These are phyloP conservation scores for Cottus gobio DNA, from an alignment of 2,113 vertebrate species.

Conservation along the genomic window DNA sequence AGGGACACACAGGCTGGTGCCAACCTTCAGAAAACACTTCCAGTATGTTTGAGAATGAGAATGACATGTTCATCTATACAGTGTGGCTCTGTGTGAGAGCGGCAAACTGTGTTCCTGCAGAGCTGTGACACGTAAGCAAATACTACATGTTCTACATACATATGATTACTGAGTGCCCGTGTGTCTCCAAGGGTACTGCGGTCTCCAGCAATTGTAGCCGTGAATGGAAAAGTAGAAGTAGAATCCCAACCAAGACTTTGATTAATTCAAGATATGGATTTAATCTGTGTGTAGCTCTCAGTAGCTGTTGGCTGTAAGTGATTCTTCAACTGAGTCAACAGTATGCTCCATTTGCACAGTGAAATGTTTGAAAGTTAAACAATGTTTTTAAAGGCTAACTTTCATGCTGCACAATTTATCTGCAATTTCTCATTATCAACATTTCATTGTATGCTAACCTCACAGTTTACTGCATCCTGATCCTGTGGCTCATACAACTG, in stretches of 20 bases:
- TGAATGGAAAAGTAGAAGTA: neutral
- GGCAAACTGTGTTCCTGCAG: conserved; percentile 32
- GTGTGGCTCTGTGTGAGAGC: conserved; percentile 33
- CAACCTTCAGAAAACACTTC: conserved; percentile 77
- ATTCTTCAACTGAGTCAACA: conserved; percentile 27
- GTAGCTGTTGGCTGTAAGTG: neutral
- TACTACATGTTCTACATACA: conserved; percentile 46
- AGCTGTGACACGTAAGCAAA: conserved; percentile 41
- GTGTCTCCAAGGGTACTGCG: conserved; percentile 8
- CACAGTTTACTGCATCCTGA: conserved; percentile 27
- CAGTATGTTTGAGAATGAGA: conserved; percentile 72
- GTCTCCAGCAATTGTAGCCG: neutral
- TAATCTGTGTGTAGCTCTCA: neutral
- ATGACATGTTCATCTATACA: conserved; percentile 63
- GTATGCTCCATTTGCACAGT: neutral
- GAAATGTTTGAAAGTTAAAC: neutral
- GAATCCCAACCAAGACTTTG: neutral
- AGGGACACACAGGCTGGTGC: conserved; percentile 70
- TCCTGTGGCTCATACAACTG: conserved; percentile 29
- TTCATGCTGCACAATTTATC: neutral
- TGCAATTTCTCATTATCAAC: conserved; percentile 23
- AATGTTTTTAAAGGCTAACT: conserved; percentile 1
- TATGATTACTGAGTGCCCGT: conserved; percentile 38
- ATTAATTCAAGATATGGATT: conserved; percentile 13
- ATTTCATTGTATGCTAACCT: conserved; percentile 29